Conservation (phyloP, 2,888 invertebrate genomes). For the Heteropelma amictum region DNA sequence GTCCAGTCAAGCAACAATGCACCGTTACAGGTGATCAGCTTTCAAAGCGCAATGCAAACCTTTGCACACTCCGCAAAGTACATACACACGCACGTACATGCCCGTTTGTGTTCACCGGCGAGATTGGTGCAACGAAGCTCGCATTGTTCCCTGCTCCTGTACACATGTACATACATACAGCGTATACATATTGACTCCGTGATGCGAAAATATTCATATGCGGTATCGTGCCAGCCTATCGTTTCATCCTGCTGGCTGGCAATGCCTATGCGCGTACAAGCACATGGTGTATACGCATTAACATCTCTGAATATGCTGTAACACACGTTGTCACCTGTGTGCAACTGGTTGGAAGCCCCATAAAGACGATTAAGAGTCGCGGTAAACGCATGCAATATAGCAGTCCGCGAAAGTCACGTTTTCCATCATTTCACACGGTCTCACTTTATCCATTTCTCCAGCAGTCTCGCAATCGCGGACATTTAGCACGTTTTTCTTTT, state of each 20-base stretch:
- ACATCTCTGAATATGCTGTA: slow-evolving; percentile 10
- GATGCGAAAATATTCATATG: slow-evolving; percentile 55
- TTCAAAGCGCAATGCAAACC: slow-evolving; percentile 56
- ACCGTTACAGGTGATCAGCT: slow-evolving; percentile 59
- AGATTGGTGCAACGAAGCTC: slow-evolving; percentile 42
- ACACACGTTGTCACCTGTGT: slow-evolving; percentile 17
- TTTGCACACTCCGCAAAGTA: slow-evolving; percentile 20
- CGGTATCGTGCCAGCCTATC: slow-evolving; percentile 27
- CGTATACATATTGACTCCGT: slow-evolving; percentile 33
- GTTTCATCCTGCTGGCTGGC: not conserved
- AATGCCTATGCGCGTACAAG: not conserved
- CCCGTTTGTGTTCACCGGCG: slow-evolving; percentile 20
- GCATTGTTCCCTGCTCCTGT: slow-evolving; percentile 40
- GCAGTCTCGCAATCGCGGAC: no score
- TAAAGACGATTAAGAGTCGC: slow-evolving; percentile 19
- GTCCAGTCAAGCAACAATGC: slow-evolving; percentile 54
- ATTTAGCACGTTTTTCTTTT: no score
- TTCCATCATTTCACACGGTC: not conserved
- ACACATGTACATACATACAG: not conserved
- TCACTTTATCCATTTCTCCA: not conserved
- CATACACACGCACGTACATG: not conserved
- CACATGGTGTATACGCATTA: not conserved
- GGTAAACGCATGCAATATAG: not conserved
- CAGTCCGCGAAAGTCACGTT: not conserved
- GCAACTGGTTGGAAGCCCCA: slow-evolving; percentile 38